phyloP scores from a whole-genome alignment of 2,888 invertebrate species.

The Oxyteleia sp. region DNA sequence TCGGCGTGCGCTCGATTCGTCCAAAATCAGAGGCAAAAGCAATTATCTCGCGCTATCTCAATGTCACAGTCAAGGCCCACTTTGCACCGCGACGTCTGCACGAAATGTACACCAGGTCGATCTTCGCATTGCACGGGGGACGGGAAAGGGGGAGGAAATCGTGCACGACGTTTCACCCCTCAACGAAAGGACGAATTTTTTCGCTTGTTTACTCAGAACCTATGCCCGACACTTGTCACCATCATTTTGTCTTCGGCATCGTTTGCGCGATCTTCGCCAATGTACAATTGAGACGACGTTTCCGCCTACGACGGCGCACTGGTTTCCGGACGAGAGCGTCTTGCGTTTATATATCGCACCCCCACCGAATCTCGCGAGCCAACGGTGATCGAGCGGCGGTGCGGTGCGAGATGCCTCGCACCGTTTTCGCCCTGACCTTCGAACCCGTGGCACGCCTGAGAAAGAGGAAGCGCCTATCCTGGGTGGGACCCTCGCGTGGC shows the following conservation, averaged over 20 bases:
- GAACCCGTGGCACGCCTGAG: constrained; percentile 80
- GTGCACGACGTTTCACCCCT: too few relatives aligned
- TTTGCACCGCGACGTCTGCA: constrained; percentile 13
- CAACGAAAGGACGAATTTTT: too few relatives aligned
- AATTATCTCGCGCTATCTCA: constrained; percentile 30
- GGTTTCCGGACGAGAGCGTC: constrained; percentile 74
- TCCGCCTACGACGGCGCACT: constrained; percentile 77
- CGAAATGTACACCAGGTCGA: constrained; percentile 24
- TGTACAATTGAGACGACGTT: constrained; percentile 36
- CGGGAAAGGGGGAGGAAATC: too few relatives aligned
- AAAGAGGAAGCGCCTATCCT: constrained; percentile 38
- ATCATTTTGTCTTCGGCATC: too few relatives aligned
- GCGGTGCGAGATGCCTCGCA: constrained; percentile 51
- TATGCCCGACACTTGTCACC: background rate
- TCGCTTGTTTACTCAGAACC: too few relatives aligned
- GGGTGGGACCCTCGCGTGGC: constrained; percentile 59
- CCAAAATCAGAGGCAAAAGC: constrained; percentile 26
- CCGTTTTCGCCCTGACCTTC: constrained; percentile 81
- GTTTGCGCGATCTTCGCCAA: background rate
- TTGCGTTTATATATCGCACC: constrained; percentile 76
- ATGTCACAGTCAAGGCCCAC: constrained; percentile 59
- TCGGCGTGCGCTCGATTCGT: constrained; percentile 33
- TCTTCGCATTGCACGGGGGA: background rate
- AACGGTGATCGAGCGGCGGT: constrained; percentile 55
- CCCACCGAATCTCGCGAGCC: constrained; percentile 66